Conservation (phyloP, 2,888 invertebrate species). For the Liposcelis brunnea region DNA sequence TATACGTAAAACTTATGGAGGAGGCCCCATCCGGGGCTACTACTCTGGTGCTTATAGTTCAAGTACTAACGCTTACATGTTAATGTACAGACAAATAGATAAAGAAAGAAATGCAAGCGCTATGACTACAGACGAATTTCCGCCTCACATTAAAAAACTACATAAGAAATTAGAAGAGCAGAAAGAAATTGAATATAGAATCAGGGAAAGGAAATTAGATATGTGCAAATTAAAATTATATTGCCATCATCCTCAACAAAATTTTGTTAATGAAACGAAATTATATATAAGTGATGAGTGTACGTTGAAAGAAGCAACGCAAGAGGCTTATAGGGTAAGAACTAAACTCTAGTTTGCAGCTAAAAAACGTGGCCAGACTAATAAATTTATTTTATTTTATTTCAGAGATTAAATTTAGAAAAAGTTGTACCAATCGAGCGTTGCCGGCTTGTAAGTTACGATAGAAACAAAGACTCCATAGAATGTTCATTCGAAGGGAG, state of each 20-base stretch:
- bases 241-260: constrained; percentile 40
- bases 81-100: constrained; percentile 71
- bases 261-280: constrained; percentile 34
- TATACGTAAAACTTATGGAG: constrained; percentile 67
- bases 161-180: not conserved
- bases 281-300: constrained; percentile 40
- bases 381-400: constrained; percentile 7
- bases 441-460: constrained; percentile 54
- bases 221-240: constrained; percentile 44
- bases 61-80: constrained; percentile 79
- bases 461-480: constrained; percentile 42
- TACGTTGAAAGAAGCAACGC: constrained; percentile 39
- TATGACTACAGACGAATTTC: constrained; percentile 50
- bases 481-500: constrained; percentile 40
- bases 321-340: constrained; percentile 35
- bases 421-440: constrained; percentile 40
- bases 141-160: constrained; percentile 43
- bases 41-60: constrained; percentile 59
- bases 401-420: constrained; percentile 37
- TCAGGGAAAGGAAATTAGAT: constrained; percentile 40
- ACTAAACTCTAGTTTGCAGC: not conserved
- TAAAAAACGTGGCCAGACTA: too few species aligned
- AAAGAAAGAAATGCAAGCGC: constrained; percentile 41
- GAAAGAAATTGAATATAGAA: constrained; percentile 35
- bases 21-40: constrained; percentile 42